Percentiles rank a stretch among this genome's conserved stretches.
These are phyloP conservation scores for Drosophila orena DNA, from an alignment of 1,140 invertebrate species.

Conservation along the genomic window DNA sequence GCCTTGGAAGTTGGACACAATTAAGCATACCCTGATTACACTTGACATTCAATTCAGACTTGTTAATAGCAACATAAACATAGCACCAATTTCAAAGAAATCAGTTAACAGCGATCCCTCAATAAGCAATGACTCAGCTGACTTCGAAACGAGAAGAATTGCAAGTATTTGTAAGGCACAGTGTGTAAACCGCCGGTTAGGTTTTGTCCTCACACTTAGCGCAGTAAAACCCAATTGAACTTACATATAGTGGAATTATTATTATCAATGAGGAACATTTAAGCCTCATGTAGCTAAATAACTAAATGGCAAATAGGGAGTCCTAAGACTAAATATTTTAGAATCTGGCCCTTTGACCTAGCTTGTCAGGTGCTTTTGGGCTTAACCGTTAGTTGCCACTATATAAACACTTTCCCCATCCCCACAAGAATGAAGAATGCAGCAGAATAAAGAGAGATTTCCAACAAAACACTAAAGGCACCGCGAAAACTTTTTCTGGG, in stretches of 20 bases:
- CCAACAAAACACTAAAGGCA: slow-evolving; percentile 16
- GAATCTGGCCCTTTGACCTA: neutral
- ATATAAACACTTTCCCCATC: neutral
- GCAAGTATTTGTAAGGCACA: slow-evolving; percentile 6
- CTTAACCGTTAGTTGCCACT: neutral
- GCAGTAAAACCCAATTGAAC: neutral
- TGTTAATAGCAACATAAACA: neutral
- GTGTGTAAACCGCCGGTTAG: neutral
- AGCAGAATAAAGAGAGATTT: slow-evolving; percentile 30
- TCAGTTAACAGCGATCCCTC: slow-evolving; percentile 29
- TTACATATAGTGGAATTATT: neutral
- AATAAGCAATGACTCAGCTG: slow-evolving; percentile 14
- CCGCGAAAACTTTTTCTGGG: slow-evolving; percentile 14
- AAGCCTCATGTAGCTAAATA: slow-evolving; percentile 9
- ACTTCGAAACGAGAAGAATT: neutral
- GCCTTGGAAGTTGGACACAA: neutral
- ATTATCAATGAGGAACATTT: neutral
- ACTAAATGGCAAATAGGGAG: slow-evolving; percentile 4
- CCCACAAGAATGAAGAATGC: slow-evolving; percentile 14
- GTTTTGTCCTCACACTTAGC: neutral
- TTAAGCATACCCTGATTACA: neutral
- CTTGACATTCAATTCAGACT: neutral
- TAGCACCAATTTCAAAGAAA: slow-evolving; percentile 16
- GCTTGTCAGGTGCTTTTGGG: slow-evolving; percentile 24
- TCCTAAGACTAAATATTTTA: slow-evolving; percentile 19